Evolutionary conservation across 2,888 invertebrate species (phyloP).

Genomic region (Mythimna pallens): DNA sequence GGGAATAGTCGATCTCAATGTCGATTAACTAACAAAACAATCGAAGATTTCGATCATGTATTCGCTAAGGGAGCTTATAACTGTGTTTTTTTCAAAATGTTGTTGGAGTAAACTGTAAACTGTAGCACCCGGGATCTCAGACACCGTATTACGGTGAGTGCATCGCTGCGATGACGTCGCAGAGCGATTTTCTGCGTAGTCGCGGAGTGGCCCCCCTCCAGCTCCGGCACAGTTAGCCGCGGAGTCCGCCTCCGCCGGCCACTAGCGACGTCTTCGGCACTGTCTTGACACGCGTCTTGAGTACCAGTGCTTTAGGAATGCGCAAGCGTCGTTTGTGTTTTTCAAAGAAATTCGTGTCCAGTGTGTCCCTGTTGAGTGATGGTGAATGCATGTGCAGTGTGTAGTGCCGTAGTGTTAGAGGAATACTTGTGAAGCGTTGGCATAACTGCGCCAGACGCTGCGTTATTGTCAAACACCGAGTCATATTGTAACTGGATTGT

Average conservation of each 20-base stretch:
- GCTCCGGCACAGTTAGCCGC: conserved; percentile 20
- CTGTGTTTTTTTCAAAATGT: neutral
- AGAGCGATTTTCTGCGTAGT: conserved; percentile 34
- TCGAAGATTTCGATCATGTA: neutral
- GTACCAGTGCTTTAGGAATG: conserved; percentile 28
- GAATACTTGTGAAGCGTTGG: neutral
- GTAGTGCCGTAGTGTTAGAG: conserved; percentile 7
- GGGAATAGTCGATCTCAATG: neutral
- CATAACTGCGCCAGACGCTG: neutral
- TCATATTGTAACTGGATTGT: conserved; percentile 3
- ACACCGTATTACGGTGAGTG: neutral
- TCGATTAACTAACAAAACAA: neutral
- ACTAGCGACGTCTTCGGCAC: conserved; percentile 27
- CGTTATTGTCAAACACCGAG: neutral
- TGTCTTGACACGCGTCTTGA: conserved; percentile 29
- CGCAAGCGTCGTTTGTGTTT: conserved; percentile 26
- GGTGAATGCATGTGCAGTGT: conserved; percentile 2
- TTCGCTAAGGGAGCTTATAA: no score
- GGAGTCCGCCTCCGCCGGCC: conserved; percentile 14
- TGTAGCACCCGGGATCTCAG: neutral
- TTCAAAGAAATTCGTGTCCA: neutral
- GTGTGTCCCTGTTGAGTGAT: conserved; percentile 1
- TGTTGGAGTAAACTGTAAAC: no score
- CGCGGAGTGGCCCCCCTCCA: conserved; percentile 35
- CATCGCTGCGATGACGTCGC: conserved; percentile 47